These are phyloP conservation scores for Ophioninae sp. DNA, from an alignment of 2,888 invertebrate genomes.

Conservation along the genomic window DNA sequence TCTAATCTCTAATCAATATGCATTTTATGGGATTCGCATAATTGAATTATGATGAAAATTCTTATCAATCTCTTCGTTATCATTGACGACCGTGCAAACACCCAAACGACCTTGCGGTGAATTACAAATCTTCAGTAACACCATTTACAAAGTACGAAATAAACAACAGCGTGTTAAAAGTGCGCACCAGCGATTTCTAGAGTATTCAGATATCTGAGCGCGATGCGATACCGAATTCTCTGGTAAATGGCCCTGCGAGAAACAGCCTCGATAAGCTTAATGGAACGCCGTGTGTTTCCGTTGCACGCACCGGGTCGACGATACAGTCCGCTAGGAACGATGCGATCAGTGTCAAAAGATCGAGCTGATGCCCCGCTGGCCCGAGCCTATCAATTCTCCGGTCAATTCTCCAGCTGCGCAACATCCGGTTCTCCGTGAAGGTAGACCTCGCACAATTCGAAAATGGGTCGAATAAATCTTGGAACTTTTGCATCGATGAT, in stretches of 20 bases:
- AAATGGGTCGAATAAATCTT: not conserved
- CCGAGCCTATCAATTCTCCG: conserved; percentile 50
- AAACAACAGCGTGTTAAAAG: not conserved
- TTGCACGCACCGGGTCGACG: not conserved
- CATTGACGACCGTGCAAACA: no score
- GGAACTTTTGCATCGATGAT: no score
- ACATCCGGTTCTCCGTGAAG: conserved; percentile 34
- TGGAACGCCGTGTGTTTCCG: conserved; percentile 22
- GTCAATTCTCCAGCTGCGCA: conserved; percentile 46
- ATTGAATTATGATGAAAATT: no score
- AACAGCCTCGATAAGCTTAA: conserved; percentile 28
- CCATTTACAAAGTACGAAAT: no score
- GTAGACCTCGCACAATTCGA: not conserved
- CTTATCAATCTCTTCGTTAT: no score
- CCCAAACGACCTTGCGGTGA: no score
- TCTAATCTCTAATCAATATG: no score
- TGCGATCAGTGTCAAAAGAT: conserved; percentile 46
- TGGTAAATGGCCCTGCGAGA: conserved; percentile 12
- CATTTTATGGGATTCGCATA: no score
- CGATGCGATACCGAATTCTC: not conserved
- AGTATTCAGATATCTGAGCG: not conserved
- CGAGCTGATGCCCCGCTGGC: conserved; percentile 52
- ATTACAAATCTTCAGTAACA: no score
- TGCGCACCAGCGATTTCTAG: not conserved
- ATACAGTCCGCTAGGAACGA: conserved; percentile 1